A percentile compares a stretch with the other conserved stretches of the same genome.
Conservation (phyloP, 2,888 invertebrate genomes). For the Rhyacophila evoluta region DNA sequence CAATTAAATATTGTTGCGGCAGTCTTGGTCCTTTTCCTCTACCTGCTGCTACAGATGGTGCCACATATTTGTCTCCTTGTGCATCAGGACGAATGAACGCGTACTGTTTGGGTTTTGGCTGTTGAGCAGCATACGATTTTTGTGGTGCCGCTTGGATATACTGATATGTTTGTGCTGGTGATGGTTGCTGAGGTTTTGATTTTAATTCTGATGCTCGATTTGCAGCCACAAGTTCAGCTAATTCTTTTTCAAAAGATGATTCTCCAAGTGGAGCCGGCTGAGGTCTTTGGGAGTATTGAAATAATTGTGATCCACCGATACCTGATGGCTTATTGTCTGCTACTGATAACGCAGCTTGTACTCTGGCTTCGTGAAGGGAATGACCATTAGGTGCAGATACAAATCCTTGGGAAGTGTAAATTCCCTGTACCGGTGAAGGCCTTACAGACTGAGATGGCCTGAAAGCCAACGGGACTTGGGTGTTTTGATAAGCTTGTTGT, state of each 20-base stretch:
- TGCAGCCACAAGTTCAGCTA: slow-evolving; percentile 51
- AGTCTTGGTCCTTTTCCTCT: slow-evolving; percentile 6
- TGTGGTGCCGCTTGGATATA: slow-evolving; percentile 31
- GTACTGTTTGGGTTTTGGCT: slow-evolving; percentile 43
- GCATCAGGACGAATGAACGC: slow-evolving; percentile 30
- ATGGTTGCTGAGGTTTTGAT: slow-evolving; percentile 42
- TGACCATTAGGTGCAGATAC: slow-evolving; percentile 35
- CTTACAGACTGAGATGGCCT: slow-evolving; percentile 48
- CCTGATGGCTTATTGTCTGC: slow-evolving; percentile 47
- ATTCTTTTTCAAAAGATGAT: slow-evolving; percentile 52
- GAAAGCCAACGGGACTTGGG: slow-evolving; percentile 36
- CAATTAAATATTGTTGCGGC: slow-evolving; percentile 68
- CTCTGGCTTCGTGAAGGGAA: slow-evolving; percentile 51
- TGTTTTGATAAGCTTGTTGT: slow-evolving; percentile 42
- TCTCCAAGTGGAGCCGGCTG: slow-evolving; percentile 44
- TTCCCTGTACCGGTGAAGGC: slow-evolving; percentile 43
- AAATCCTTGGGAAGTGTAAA: slow-evolving; percentile 49
- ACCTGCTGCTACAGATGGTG: slow-evolving; percentile 26
- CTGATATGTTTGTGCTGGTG: slow-evolving; percentile 18
- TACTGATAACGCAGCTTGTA: slow-evolving; percentile 51
- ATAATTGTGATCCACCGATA: neutral
- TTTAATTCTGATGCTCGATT: slow-evolving; percentile 52
- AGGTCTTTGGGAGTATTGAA: slow-evolving; percentile 39
- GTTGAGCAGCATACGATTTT: neutral
- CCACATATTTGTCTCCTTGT: slow-evolving; percentile 39